These are phyloP conservation scores for Rachycentron canadum DNA, from an alignment of 2,797 vertebrate genomes.

Conservation along the genomic window DNA sequence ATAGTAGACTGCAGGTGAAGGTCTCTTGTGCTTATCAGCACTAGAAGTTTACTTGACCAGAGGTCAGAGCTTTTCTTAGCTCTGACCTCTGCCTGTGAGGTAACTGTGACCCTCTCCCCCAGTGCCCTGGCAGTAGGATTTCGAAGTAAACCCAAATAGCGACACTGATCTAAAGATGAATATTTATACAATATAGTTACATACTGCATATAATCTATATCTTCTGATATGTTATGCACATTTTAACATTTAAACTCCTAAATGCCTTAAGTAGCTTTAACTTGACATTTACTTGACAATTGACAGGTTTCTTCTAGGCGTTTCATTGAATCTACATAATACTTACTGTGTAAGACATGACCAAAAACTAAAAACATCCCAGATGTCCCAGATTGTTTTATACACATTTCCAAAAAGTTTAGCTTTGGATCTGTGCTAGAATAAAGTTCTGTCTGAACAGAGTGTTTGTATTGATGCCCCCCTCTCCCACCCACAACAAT, in stretches of 20 bases:
- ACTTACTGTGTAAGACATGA: neutral
- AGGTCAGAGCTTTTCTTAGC: conserved; percentile 62
- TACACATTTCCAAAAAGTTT: neutral
- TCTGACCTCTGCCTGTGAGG: conserved; percentile 34
- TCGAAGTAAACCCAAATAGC: neutral
- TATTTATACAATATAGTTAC: neutral
- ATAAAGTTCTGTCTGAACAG: neutral
- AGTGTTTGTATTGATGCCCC: neutral
- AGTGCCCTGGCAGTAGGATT: conserved; percentile 5
- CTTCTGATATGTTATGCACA: neutral
- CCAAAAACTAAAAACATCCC: neutral
- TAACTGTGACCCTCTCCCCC: conserved; percentile 42
- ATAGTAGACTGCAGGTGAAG: conserved; percentile 42
- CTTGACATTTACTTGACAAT: no score
- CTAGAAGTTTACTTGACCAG: conserved; percentile 32
- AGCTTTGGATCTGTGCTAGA: neutral
- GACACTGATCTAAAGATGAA: conserved; percentile 17
- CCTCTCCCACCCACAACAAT: no score
- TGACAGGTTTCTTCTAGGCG: neutral
- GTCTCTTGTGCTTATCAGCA: conserved; percentile 57
- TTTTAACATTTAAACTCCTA: neutral
- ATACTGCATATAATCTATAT: neutral
- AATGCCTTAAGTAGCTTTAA: neutral
- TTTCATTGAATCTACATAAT: neutral
- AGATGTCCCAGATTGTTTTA: neutral